These are phyloP conservation scores for Micromys minutus DNA, from an alignment of 2,113 vertebrate genomes.

Conservation along the genomic window DNA sequence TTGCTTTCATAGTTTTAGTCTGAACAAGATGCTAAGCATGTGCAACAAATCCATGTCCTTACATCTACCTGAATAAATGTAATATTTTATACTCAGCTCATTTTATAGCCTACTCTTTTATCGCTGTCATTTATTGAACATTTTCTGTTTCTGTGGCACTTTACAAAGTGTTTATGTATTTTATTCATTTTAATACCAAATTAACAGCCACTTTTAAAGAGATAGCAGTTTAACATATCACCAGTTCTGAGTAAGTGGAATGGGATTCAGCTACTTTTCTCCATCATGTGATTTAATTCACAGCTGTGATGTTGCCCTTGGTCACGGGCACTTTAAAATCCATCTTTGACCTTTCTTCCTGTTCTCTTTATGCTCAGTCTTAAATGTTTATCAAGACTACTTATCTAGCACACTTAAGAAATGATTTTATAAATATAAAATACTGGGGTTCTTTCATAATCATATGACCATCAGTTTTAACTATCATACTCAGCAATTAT, in stretches of 20 bases:
- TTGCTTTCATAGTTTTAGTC: not conserved
- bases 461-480: not conserved
- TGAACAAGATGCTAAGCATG: not conserved
- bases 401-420: not conserved
- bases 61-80: not conserved
- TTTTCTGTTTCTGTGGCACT: not conserved
- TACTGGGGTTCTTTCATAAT: not conserved
- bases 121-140: constrained; percentile 35
- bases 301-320: not conserved
- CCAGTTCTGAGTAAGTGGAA: not conserved
- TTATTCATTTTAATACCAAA: not conserved
- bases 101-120: not conserved
- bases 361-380: not conserved
- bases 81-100: not conserved
- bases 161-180: not conserved
- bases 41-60: not conserved
- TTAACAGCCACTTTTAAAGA: not conserved
- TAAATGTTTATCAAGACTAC: not conserved
- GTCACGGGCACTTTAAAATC: not conserved
- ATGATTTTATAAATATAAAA: not conserved
- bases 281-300: not conserved
- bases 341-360: not conserved
- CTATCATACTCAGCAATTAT: not conserved
- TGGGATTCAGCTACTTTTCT: not conserved
- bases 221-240: not conserved